These are phyloP conservation scores for Caenorhabditis zanzibari DNA, from an alignment of 2,888 invertebrate genomes.

Conservation along the genomic window DNA sequence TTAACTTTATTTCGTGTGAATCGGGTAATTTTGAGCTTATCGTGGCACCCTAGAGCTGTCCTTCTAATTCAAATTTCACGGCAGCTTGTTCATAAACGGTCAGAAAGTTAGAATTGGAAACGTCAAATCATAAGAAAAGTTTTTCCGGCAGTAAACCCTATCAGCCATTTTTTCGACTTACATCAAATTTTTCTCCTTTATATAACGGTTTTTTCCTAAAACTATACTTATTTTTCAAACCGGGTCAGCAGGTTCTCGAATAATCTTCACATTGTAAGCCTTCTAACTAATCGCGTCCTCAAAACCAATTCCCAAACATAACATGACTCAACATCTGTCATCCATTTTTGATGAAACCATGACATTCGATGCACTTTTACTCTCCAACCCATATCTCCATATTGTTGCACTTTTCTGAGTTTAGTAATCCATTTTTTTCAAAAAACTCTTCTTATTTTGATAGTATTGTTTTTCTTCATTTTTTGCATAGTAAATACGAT, in stretches of 20 bases:
- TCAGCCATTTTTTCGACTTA: not conserved
- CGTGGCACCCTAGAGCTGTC: no score
- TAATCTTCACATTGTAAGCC: conserved; percentile 2
- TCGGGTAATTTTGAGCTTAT: no score
- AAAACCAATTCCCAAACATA: not conserved
- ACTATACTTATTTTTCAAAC: not conserved
- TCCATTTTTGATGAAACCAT: conserved; percentile 40
- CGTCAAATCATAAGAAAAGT: no score
- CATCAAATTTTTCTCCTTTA: no score
- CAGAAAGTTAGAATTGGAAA: no score
- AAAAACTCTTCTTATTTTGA: not conserved
- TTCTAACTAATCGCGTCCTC: not conserved
- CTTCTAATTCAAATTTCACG: no score
- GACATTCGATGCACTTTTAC: conserved; percentile 18
- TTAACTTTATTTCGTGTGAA: no score
- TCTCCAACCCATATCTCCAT: conserved; percentile 5
- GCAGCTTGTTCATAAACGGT: no score
- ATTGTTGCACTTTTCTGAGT: not conserved
- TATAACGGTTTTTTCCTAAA: no score
- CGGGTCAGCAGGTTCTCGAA: not conserved
- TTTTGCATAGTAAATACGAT: not conserved
- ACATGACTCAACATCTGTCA: conserved; percentile 18
- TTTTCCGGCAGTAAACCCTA: no score
- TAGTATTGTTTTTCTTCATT: not conserved
- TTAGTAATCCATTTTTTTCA: no score